phyloP scores from a whole-genome alignment of 2,113 vertebrate species.

The Heteronetta atricapilla region DNA sequence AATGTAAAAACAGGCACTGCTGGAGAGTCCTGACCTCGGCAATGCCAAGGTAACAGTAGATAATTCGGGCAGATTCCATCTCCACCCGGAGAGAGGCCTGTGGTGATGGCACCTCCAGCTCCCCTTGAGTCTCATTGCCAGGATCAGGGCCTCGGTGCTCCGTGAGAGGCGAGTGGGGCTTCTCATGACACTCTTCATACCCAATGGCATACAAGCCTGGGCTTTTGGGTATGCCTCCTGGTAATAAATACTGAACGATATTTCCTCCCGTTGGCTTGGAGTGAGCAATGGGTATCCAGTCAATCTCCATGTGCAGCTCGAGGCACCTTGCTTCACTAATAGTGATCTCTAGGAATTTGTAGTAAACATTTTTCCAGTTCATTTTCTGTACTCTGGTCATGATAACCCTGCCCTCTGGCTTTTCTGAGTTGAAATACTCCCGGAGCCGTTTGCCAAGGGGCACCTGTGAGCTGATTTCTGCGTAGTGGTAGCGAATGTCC shows the following conservation, averaged over 20 bases:
- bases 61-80: slow-evolving; percentile 80
- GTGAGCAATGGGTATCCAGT: slow-evolving; percentile 93
- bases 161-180: slow-evolving; percentile 48
- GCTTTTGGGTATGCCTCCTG: slow-evolving; percentile 92
- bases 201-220: slow-evolving; percentile 94
- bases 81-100: slow-evolving; percentile 77
- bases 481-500: slow-evolving; percentile 95
- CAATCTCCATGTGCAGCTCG: slow-evolving; percentile 96
- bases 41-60: slow-evolving; percentile 94
- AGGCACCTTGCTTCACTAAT: slow-evolving; percentile 95
- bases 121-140: slow-evolving; percentile 62
- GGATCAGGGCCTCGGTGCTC: slow-evolving; percentile 47
- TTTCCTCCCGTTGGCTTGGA: slow-evolving; percentile 85
- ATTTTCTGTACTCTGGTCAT: slow-evolving; percentile 98
- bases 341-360: slow-evolving; percentile 97
- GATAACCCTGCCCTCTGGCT: slow-evolving; percentile 90
- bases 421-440: slow-evolving; percentile 97
- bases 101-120: slow-evolving; percentile 71
- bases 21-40: slow-evolving; percentile 95
- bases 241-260: slow-evolving; percentile 91
- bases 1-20: slow-evolving; percentile 93
- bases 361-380: slow-evolving; percentile 99
- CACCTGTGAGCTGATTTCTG: slow-evolving; percentile 97
- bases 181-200: slow-evolving; percentile 81
- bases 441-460: slow-evolving; percentile 93